Evolutionary conservation across 2,113 vertebrate species (phyloP), one percentile per base, ranked within the genome.

Genomic region (Fregetta grallaria): DNA sequence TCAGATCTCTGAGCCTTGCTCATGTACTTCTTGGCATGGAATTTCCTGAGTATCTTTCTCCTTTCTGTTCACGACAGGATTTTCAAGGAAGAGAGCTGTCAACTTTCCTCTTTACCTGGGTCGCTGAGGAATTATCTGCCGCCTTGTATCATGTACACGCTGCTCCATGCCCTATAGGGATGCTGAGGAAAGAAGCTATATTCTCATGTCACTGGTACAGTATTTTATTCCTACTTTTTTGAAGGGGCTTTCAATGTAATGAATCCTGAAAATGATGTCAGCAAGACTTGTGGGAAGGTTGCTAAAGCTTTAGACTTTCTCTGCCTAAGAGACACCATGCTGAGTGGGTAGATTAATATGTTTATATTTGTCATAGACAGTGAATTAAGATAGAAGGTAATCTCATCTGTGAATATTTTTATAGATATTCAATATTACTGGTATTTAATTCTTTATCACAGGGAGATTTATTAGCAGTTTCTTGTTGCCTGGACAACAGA

Each of bases 61-160:
- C 40, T 82, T 92, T 81, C 40, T 65, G 25, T 75, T 56, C 30
- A 29, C 5, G 26, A 26, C 29, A 58, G 59, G 40, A 38, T 68
- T 88, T 81, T 75, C 26, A 81, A 65, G 63, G 17, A 79, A 52
- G 32, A 84, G 25, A 21, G 10, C 13, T 5, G 13, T 52, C 16
- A 63, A 2, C 18, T 84, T 77, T 90, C 13, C 13, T 77, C 30
- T 88, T 56, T 65, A 61, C 4, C 42, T 52, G 63, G 9, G 10
- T 42, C 6, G 2, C 38, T 76, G 27, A 86, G 49, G 44, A 75
- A 45, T 79, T 56, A 30, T 21, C 21, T 47, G 9, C 23, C 1
- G 1, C 11, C 6, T 62, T 34, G 15, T 67, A 13, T 53, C 1
- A 0, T 1, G 1, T n/a, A 40, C 15, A 13, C 5, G 4, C 5